Percentiles rank a stretch among this genome's conserved stretches.
Evolutionary conservation across 2,888 invertebrate genomes (phyloP).

Genomic region (Aelia acuminata): DNA sequence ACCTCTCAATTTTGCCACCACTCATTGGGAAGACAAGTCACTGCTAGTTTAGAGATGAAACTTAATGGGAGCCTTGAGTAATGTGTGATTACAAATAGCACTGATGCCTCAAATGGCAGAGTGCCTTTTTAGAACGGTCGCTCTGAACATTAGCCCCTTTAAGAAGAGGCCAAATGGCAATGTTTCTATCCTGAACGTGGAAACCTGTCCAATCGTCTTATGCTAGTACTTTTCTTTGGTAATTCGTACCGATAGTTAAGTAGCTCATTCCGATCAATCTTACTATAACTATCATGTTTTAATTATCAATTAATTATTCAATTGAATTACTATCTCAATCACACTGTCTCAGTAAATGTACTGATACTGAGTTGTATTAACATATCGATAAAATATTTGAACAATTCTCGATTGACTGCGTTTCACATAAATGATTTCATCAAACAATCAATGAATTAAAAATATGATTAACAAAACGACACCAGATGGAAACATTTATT

Average conservation of each 20-base stretch:
- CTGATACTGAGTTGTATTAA: no score
- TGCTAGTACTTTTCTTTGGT: background rate
- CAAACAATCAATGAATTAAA: no score
- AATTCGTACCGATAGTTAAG: background rate
- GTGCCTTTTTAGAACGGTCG: background rate
- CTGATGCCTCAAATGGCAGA: constrained; percentile 17
- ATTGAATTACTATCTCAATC: no score
- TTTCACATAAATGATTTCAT: no score
- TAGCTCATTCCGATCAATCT: background rate
- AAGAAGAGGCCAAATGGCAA: background rate
- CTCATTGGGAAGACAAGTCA: constrained; percentile 20
- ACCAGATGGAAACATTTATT: no score
- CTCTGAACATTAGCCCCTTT: background rate
- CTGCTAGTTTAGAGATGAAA: constrained; percentile 21
- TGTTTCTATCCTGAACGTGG: background rate
- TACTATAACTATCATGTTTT: background rate
- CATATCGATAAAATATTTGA: no score
- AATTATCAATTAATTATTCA: background rate
- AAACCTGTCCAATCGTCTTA: background rate
- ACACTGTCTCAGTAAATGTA: no score
- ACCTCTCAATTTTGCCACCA: constrained; percentile 18
- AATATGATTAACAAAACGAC: no score
- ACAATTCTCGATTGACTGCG: no score
- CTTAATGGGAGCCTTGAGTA: background rate
- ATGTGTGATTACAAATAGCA: constrained; percentile 10